A percentile compares a stretch with the other conserved stretches of the same genome.
phyloP scores from a whole-genome alignment of 2,888 invertebrate species.

The Caenorhabditis zanzibari region DNA sequence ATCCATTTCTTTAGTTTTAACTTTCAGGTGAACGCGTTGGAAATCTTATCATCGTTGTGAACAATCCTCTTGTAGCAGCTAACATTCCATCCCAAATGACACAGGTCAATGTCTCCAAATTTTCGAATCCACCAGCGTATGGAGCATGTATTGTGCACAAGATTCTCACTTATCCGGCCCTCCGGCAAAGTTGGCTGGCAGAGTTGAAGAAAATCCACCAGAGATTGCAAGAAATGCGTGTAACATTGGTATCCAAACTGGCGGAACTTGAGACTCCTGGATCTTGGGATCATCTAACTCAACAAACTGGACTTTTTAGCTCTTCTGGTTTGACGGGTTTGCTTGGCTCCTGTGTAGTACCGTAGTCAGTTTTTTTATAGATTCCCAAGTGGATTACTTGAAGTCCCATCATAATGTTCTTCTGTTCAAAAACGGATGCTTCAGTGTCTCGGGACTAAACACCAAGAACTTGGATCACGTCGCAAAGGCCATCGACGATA shows the following conservation, averaged over 20 bases:
- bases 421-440: conserved; percentile 93
- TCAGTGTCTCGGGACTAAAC: conserved; percentile 96
- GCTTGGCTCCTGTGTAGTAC: neutral
- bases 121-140: conserved; percentile 96
- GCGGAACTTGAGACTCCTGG: conserved; percentile 88
- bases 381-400: conserved; percentile 78
- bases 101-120: conserved; percentile 83
- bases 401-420: conserved; percentile 87
- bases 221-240: neutral
- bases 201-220: conserved; percentile 88
- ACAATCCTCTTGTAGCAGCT: conserved; percentile 86
- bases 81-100: conserved; percentile 87
- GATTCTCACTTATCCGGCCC: conserved; percentile 89
- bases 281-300: conserved; percentile 95
- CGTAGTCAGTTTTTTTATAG: conserved; percentile 57
- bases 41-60: conserved; percentile 91
- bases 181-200: conserved; percentile 90
- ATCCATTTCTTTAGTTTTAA: neutral
- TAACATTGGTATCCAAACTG: conserved; percentile 85
- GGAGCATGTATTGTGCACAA: conserved; percentile 93
- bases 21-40: conserved; percentile 93
- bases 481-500: conserved; percentile 86
- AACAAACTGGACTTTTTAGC: conserved; percentile 97
- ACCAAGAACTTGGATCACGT: conserved; percentile 93
- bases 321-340: conserved; percentile 92